Base-by-base conservation (phyloP, 2,888 invertebrate genomes). In the Hyalella azteca region DNA sequence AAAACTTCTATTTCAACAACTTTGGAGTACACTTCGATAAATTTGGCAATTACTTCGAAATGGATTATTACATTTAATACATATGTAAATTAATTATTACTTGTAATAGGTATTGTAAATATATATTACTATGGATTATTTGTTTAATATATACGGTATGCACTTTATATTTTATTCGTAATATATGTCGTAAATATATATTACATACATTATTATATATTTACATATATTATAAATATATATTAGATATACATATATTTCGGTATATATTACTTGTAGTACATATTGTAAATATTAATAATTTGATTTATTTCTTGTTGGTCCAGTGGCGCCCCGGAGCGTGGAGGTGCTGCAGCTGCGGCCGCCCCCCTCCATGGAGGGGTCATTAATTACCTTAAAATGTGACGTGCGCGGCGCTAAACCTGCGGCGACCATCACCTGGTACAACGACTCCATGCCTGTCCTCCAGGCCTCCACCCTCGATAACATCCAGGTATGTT, bases 391-490 rank as follows among this genome's bases (percentile, higher is more conserved):
- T n/a, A 5, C 79, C 19, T 45, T 79, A n/a, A 66, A 48, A 9
- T 79, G 79, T 39, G 49, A 49, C 5, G 79, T 79, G n/a, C 54
- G 60, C 49, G 95, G 94, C 0, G 95, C 96, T 0, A 90, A 93
- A 73, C 96, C 96, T 0, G 91, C 94, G 0, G 95, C 95, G 13
- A 92, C 91, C 85, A 91, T 96, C 81, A 92, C 93, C 81, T 96
- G 96, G 96, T 93, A 91, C 89, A 96, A 96, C 88, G 92, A 93
- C 26, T 92, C 93, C 0, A 88, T 90, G 76, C 87, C 87, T 49
- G 85, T 89, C 80, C 85, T 85, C 48, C 86, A 87, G 77, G 86
- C 82, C 0, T 36, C 29, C n/a, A 81, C 82, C 19, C 41, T 48
- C 1, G 81, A 81, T 36, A 82, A 81, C 59, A 78, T 84, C n/a